Evolutionary conservation across 2,113 vertebrate species (phyloP).

Genomic region (Shinisaurus crocodilurus): DNA sequence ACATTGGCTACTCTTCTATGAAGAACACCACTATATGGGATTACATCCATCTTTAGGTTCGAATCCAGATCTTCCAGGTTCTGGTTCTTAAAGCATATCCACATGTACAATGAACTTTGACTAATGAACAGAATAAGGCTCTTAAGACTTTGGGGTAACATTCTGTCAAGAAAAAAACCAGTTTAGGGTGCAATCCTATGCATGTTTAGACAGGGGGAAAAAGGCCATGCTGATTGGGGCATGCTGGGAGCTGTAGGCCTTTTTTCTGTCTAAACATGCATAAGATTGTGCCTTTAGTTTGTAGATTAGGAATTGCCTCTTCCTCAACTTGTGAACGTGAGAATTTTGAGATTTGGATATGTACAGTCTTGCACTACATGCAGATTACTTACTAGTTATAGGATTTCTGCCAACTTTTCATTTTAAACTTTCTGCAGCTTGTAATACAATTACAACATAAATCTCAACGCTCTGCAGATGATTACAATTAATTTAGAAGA

Average conservation of each 20-base stretch:
- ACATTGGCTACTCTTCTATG: not conserved
- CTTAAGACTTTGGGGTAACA: not conserved
- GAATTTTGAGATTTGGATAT: not conserved
- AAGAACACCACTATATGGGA: not conserved
- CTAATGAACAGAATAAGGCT: not conserved
- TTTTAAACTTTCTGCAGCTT: not conserved
- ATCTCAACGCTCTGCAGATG: not conserved
- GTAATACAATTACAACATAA: not conserved
- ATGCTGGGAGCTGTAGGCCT: too few relatives aligned
- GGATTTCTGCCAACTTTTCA: not conserved
- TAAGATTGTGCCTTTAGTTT: not conserved
- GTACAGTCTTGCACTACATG: not conserved
- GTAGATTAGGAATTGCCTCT: not conserved
- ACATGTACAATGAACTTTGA: not conserved
- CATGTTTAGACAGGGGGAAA: too few relatives aligned
- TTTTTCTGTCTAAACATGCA: too few relatives aligned
- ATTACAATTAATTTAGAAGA: not conserved
- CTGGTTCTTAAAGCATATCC: not conserved
- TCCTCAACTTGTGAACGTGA: not conserved
- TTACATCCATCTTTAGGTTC: not conserved
- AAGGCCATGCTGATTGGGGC: too few relatives aligned
- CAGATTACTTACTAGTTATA: not conserved
- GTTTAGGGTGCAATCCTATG: too few relatives aligned
- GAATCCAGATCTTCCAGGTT: not conserved
- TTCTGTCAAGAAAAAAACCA: not conserved